Evolutionary conservation across 2,113 vertebrate species (phyloP).

Genomic region (Opisthocomus hoazin): DNA sequence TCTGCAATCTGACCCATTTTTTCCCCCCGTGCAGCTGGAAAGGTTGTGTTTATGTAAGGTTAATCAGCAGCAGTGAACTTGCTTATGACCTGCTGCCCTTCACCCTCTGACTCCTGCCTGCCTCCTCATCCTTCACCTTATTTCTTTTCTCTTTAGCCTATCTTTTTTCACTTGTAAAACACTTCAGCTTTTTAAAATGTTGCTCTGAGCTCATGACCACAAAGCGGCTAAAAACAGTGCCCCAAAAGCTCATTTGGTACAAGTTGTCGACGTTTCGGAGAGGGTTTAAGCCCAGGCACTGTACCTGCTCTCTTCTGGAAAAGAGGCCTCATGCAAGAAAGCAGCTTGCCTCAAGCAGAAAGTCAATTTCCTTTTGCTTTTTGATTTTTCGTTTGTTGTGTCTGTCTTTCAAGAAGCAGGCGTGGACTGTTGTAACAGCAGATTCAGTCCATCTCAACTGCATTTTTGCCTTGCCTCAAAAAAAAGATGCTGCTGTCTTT

Average conservation of each 20-base stretch:
- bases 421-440: not conserved
- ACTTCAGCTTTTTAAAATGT: not conserved
- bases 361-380: not conserved
- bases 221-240: not conserved
- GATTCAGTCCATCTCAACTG: not conserved
- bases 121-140: not conserved
- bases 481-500: not conserved
- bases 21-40: not conserved
- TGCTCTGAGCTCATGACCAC: accelerated
- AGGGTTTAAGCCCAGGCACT: not conserved
- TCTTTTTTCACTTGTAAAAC: not conserved
- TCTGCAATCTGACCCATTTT: not conserved
- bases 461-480: not conserved
- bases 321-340: not conserved
- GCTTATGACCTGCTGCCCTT: not conserved
- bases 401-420: not conserved
- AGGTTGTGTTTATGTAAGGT: not conserved
- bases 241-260: not conserved
- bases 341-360: not conserved
- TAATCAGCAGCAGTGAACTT: not conserved
- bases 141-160: not conserved
- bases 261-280: not conserved
- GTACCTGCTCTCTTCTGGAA: not conserved
- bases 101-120: not conserved
- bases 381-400: not conserved